These are phyloP conservation scores for Phymorhynchus buccinoides DNA, from an alignment of 1,140 invertebrate genomes.

Conservation along the genomic window DNA sequence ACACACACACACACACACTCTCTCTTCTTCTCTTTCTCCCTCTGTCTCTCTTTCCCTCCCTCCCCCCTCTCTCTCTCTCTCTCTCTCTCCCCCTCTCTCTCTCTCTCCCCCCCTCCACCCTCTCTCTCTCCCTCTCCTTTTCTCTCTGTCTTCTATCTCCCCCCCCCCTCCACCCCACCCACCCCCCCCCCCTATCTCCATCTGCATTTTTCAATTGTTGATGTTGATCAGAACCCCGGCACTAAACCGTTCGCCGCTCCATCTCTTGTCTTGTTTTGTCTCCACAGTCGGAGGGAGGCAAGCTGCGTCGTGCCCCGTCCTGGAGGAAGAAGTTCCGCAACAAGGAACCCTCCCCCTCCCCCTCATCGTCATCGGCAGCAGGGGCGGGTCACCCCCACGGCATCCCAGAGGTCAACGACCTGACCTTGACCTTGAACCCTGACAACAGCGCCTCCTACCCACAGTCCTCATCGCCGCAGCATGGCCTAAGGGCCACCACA, in stretches of 20 bases:
- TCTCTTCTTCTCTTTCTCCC: too few relatives aligned
- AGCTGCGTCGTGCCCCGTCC: conserved; percentile 68
- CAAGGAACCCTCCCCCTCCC: too few relatives aligned
- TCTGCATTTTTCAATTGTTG: neutral
- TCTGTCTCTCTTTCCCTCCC: too few relatives aligned
- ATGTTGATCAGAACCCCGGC: neutral
- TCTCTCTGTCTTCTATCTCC: too few relatives aligned
- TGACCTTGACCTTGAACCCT: neutral
- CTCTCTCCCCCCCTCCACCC: neutral
- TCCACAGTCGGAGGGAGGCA: conserved; percentile 68
- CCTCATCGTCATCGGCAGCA: conserved; percentile 56
- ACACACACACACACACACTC: too few relatives aligned
- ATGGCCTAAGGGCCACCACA: conserved; percentile 41
- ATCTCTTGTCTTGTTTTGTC: conserved; percentile 32
- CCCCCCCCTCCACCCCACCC: too few relatives aligned
- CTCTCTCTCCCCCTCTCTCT: neutral
- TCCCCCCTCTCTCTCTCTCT: too few relatives aligned
- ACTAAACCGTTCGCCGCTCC: too few relatives aligned
- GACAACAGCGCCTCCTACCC: neutral
- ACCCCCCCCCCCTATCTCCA: too few relatives aligned
- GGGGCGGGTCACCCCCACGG: conserved; percentile 52
- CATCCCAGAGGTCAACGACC: conserved; percentile 33
- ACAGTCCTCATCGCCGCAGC: conserved; percentile 44
- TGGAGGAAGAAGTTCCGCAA: conserved; percentile 71
- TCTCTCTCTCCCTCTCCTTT: neutral